A percentile compares a stretch with the other conserved stretches of the same genome.
Evolutionary conservation across 2,797 vertebrate genomes (phyloP).

Genomic region (Chanos chanos): DNA sequence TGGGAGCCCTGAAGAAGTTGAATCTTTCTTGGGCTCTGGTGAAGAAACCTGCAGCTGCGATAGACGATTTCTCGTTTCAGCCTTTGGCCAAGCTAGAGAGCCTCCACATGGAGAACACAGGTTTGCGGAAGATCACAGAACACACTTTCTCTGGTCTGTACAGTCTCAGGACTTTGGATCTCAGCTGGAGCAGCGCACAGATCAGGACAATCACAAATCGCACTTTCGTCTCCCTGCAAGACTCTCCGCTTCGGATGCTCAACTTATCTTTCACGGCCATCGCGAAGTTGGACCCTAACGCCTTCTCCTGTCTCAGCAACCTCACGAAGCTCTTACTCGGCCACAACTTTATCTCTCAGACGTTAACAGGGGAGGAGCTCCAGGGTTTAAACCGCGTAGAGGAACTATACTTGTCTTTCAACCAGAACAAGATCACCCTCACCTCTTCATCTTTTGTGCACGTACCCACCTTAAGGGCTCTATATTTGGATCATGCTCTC

Average conservation of each 20-base stretch:
- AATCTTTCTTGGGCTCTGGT: constrained; percentile 71
- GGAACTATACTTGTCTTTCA: constrained; percentile 81
- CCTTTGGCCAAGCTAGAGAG: constrained; percentile 72
- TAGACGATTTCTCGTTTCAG: constrained; percentile 82
- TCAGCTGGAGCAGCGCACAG: constrained; percentile 69
- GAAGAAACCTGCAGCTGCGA: constrained; percentile 55
- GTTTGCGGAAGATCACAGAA: constrained; percentile 61
- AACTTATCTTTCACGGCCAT: constrained; percentile 80
- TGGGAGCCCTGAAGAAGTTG: constrained; percentile 73
- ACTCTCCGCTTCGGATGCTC: constrained; percentile 76
- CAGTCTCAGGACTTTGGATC: constrained; percentile 74
- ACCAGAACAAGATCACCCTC: constrained; percentile 71
- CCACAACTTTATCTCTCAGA: constrained; percentile 83
- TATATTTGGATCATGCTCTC: constrained; percentile 78
- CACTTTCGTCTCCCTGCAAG: constrained; percentile 80
- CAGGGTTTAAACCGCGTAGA: constrained; percentile 74
- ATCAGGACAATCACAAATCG: constrained; percentile 71
- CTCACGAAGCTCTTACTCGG: constrained; percentile 79
- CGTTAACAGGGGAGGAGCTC: constrained; percentile 83
- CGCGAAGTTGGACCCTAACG: constrained; percentile 59
- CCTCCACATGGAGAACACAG: constrained; percentile 76
- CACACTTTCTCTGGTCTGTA: constrained; percentile 80
- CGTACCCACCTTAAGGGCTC: constrained; percentile 71
- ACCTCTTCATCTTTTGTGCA: constrained; percentile 72
- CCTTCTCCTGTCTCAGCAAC: constrained; percentile 77